A percentile compares a stretch with the other conserved stretches of the same genome.
Conservation (phyloP, 2,113 vertebrate genomes). For the Crocuta crocuta region DNA sequence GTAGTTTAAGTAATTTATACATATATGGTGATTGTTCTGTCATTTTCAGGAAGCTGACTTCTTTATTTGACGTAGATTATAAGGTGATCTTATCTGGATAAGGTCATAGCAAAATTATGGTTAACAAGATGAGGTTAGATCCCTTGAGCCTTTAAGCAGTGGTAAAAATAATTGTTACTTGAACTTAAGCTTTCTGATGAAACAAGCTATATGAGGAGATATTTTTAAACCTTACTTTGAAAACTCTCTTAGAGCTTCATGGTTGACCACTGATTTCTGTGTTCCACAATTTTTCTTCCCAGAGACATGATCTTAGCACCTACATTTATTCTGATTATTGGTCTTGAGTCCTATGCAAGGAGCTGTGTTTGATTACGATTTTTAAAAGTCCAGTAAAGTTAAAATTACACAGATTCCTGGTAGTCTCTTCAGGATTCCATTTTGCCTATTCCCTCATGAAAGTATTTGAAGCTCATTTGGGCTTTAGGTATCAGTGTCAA, state of each 20-base stretch:
- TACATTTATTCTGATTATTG: background rate
- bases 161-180: slow-evolving; percentile 44
- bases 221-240: background rate
- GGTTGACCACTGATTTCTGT: background rate
- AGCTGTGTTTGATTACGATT: background rate
- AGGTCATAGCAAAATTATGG: slow-evolving; percentile 37
- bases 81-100: background rate
- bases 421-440: background rate
- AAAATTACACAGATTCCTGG: background rate
- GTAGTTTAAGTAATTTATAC: slow-evolving; percentile 27
- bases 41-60: background rate
- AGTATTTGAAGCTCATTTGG: background rate
- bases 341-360: background rate
- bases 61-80: slow-evolving; percentile 26
- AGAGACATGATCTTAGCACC: background rate
- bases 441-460: background rate
- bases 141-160: background rate
- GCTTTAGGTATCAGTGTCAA: background rate
- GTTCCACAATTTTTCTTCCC: background rate
- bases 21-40: background rate
- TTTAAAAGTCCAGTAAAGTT: background rate
- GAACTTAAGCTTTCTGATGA: background rate
- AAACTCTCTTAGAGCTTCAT: background rate
- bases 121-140: slow-evolving; percentile 3
- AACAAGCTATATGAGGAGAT: background rate